Evolutionary conservation across 2,797 vertebrate species (phyloP).

Genomic region (Cossypha caffra): DNA sequence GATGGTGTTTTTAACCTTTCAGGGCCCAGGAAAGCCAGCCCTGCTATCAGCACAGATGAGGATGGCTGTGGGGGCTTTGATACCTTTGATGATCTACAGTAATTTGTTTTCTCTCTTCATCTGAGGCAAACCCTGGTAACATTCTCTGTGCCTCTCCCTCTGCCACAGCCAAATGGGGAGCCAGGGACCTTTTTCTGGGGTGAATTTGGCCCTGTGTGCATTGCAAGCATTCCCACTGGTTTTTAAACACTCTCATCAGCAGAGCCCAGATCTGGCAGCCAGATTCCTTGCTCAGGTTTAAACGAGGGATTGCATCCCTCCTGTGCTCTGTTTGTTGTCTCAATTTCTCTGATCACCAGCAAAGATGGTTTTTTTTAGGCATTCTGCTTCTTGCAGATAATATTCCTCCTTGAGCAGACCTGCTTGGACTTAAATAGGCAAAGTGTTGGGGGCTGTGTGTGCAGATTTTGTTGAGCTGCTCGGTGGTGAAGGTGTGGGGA

Average conservation of each 20-base stretch:
- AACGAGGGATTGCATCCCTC: conserved; percentile 28
- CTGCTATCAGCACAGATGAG: not conserved
- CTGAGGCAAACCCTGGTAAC: not conserved
- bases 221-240: not conserved
- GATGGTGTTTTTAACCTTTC: not conserved
- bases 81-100: rapidly evolving
- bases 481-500: rapidly evolving
- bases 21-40: not conserved
- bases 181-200: not conserved
- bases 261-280: conserved; percentile 1
- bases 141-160: not conserved
- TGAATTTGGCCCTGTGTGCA: not conserved
- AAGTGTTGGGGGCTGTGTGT: not conserved
- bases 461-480: not conserved
- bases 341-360: conserved; percentile 5
- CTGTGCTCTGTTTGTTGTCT: conserved; percentile 43
- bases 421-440: not conserved
- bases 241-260: not conserved
- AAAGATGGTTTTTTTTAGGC: not conserved
- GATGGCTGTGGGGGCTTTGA: rapidly evolving
- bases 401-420: not conserved
- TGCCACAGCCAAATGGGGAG: not conserved
- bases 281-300: not conserved
- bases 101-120: not conserved
- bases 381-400: conserved; percentile 15